Evolutionary conservation across 1,140 invertebrate genomes (phyloP), one percentile per base, ranked within the genome.

Genomic region (Aplysia californica): DNA sequence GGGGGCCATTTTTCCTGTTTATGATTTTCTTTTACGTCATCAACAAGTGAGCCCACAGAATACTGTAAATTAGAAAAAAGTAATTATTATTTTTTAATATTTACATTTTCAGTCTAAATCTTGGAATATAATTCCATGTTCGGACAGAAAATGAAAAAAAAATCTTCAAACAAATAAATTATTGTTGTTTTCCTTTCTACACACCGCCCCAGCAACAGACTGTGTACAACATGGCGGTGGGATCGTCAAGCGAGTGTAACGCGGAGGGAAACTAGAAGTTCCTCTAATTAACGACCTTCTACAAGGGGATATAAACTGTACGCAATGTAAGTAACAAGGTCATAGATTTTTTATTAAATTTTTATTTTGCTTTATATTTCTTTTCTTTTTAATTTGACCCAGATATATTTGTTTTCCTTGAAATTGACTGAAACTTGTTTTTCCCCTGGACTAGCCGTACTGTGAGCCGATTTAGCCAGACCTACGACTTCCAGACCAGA

Each of bases 1-100:
- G 10, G 87, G 85, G 75, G 87, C 87, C 87, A 88, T 89, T 78
- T 83, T 84, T 78, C 78, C 36, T 64, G 61, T 65, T 65, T 65
- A 75, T 55, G 41, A 66, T 41, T 66, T 31, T 61, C 21, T 31
- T 66, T 39, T 79, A 83, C 84, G 84, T 85, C 84, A 85, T 83
- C 79, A 80, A 56, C 38, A 68, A 79, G 80, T 77, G 77, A 20
- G 39, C 4, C 15, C 36, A 15, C 26, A 21, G 26, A 61, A 6
- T 6, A 29, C 18, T 29, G 10, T 10, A 26, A 18, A 61, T 10
- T 21, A 61, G 58, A 61, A 50, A 50, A 75, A 66, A 67, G 3
- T 41, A 44, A 29, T 66, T 29, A 44, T 3, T 5, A 73, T 55
- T 64, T 18, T 23, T 20, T 33, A 44, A n/a, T 26, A 3, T 61